Evolutionary conservation across 2,797 vertebrate genomes (phyloP).

Genomic region (Brachyalestes nurse): DNA sequence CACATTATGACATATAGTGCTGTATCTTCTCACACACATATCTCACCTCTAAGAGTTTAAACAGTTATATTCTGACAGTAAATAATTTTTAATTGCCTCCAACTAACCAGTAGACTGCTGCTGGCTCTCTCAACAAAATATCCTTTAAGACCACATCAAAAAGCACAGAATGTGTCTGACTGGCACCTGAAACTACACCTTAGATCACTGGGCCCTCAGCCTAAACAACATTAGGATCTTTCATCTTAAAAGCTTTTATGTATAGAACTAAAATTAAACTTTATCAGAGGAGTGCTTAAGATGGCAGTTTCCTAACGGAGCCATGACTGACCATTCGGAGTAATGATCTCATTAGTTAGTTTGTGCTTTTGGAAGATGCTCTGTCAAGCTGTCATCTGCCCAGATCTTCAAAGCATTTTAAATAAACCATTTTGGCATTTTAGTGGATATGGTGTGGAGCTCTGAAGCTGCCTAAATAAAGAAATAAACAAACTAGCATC

Average conservation of each 20-base stretch:
- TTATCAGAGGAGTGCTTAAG: neutral
- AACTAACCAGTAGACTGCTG: no score
- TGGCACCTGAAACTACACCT: no score
- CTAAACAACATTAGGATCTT: neutral
- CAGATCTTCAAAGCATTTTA: neutral
- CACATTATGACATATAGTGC: no score
- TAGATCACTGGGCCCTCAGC: no score
- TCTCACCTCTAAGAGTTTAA: no score
- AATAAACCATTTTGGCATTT: neutral
- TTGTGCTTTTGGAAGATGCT: neutral
- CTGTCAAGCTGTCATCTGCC: neutral
- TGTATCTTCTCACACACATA: no score
- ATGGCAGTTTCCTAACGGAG: neutral
- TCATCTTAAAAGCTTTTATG: neutral
- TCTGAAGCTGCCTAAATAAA: constrained; percentile 11
- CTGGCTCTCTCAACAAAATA: no score
- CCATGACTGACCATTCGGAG: neutral
- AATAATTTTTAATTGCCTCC: no score
- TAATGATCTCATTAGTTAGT: neutral
- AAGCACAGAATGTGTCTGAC: no score
- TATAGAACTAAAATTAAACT: neutral
- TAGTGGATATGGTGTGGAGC: neutral
- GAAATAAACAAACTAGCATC: neutral
- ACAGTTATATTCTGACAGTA: no score
- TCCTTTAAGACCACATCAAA: no score